Base-by-base conservation (phyloP, 2,888 invertebrate species). In the Byasa hedistus region DNA sequence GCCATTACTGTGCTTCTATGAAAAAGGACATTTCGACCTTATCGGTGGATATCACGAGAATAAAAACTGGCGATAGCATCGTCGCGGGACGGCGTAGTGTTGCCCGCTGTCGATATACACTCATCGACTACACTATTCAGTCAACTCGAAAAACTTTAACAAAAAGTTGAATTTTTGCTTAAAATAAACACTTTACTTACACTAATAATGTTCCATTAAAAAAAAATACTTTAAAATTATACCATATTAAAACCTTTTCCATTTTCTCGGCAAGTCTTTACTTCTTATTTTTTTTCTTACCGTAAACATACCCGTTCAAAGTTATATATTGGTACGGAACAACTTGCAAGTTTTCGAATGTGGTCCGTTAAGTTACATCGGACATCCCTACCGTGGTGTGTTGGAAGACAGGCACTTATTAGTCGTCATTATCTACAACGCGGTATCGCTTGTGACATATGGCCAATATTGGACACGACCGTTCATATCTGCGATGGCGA, bases 351-450 rank as follows among this genome's bases (percentile, higher is more conserved):
- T 48, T n/a, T 39, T 39, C 39, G 19, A 5, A 5, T 57, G 19
- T 61, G 19, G 44, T 22, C 51, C 27, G 44, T 54, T 44, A 39
- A 39, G 39, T 39, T 19, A 24, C 56, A 73, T 72, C 75, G 76
- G 76, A 68, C 83, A 75, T 58, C 85, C 69, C 85, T 87, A 83
- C 58, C 68, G 68, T 72, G 71, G 75, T 76, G 79, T 80, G 84
- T 81, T 84, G 82, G 87, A 90, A 91, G 90, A 91, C 88, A 91
- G 85, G 85, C 89, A 86, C 90, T 90, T 90, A 91, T 91, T 91
- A 91, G 85, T 77, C 75, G 84, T 83, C 85, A 89, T 90, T 91
- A 91, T 89, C 90, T 89, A 85, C 75, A 74, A 76, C 79, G 73
- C 78, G 80, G 85, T 89, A 90, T 89, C 89, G 85, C 79, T 73